Percentiles rank a stretch among this genome's conserved stretches.
These are phyloP conservation scores for Oceanites oceanicus DNA, from an alignment of 2,113 vertebrate species.

Conservation along the genomic window DNA sequence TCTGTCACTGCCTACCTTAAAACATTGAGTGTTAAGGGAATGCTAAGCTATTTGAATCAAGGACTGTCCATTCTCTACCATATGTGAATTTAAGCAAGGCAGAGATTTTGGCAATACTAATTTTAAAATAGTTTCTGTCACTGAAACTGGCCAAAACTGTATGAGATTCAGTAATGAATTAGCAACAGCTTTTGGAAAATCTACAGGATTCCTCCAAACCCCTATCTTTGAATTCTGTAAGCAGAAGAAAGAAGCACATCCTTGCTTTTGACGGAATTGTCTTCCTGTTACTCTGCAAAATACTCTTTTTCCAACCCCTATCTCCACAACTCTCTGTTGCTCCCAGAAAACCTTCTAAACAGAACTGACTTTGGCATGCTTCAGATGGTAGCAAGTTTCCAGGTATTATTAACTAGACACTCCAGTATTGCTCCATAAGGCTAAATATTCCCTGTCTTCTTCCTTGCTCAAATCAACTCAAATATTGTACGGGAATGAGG, in stretches of 20 bases:
- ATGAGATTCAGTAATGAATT: neutral
- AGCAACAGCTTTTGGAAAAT: neutral
- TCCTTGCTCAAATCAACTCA: neutral
- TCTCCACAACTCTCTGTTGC: neutral
- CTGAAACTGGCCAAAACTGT: neutral
- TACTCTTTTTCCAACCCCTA: neutral
- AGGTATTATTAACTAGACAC: neutral
- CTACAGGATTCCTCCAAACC: neutral
- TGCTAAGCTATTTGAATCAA: neutral
- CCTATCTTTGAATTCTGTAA: neutral
- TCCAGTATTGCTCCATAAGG: neutral
- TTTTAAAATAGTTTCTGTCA: neutral
- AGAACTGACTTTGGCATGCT: neutral
- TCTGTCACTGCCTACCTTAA: neutral
- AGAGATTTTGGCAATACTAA: neutral
- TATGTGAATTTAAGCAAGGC: neutral
- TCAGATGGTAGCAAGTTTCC: neutral
- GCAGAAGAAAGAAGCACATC: neutral
- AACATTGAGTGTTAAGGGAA: neutral
- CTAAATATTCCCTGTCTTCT: neutral
- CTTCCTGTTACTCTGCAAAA: neutral
- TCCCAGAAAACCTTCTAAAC: neutral
- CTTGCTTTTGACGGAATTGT: neutral
- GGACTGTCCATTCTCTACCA: neutral
- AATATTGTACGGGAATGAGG: neutral